A percentile compares a stretch with the other conserved stretches of the same genome.
phyloP scores from a whole-genome alignment of 2,113 vertebrate species.

The Myotis davidii region DNA sequence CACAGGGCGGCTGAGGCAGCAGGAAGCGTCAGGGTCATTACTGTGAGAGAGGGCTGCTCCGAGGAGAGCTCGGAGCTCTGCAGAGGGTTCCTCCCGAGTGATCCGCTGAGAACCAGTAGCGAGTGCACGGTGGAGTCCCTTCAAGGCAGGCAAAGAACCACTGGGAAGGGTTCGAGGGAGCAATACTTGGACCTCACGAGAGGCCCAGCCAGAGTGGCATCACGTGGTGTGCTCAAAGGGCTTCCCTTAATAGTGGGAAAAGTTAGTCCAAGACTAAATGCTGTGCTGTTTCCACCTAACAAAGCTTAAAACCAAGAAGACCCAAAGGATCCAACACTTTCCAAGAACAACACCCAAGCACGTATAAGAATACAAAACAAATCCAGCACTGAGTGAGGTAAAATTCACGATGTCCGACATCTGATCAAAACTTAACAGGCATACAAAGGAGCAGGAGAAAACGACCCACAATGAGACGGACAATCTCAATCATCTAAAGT shows the following conservation, averaged over 20 bases:
- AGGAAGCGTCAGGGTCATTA: neutral
- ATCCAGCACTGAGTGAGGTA: neutral
- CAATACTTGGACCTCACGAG: rapidly evolving
- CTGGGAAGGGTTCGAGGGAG: rapidly evolving
- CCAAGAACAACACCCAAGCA: neutral
- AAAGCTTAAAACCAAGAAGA: neutral
- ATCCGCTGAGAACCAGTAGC: rapidly evolving
- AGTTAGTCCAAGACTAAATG: rapidly evolving
- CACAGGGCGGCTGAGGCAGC: neutral
- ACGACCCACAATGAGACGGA: neutral
- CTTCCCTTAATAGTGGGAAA: neutral
- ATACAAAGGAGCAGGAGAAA: neutral
- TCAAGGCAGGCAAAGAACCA: neutral
- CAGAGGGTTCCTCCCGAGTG: rapidly evolving
- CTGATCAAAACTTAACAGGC: neutral
- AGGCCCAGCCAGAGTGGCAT: rapidly evolving
- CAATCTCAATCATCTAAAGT: neutral
- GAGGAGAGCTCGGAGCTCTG: neutral
- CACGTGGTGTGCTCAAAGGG: rapidly evolving
- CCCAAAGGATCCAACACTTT: too few species aligned
- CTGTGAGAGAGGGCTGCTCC: neutral
- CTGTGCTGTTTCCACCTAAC: neutral
- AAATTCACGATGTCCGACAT: neutral
- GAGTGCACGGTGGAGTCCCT: rapidly evolving
- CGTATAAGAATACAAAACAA: neutral